Evolutionary conservation across 2,797 vertebrate genomes (phyloP).

Genomic region (Balearica regulorum): DNA sequence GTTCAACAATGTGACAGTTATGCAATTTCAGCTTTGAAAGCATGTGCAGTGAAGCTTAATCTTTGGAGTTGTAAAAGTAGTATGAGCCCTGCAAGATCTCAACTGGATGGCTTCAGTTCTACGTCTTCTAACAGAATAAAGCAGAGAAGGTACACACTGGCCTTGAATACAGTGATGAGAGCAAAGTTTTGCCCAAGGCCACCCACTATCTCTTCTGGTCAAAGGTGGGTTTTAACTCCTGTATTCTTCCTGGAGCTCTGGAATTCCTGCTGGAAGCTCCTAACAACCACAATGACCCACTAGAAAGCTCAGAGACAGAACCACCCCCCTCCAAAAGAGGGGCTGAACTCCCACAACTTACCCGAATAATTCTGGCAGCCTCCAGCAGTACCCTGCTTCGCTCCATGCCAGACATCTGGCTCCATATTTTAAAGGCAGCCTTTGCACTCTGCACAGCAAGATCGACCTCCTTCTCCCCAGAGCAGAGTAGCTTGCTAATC

Average conservation of each 20-base stretch:
- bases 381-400: conserved; percentile 86
- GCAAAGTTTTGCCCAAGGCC: background rate
- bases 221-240: background rate
- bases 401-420: conserved; percentile 88
- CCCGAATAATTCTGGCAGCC: conserved; percentile 93
- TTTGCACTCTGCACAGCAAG: conserved; percentile 87
- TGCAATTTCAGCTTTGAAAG: background rate
- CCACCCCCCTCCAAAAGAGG: background rate
- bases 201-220: background rate
- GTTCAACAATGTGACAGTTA: background rate
- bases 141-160: background rate
- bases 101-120: background rate
- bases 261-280: background rate
- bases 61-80: background rate
- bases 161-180: background rate
- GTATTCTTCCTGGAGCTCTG: background rate
- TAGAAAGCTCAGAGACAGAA: background rate
- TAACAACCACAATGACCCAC: background rate
- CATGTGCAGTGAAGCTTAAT: background rate
- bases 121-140: background rate
- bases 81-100: background rate
- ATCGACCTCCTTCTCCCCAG: conserved; percentile 87
- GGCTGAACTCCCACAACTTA: conserved; percentile 13
- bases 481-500: conserved; percentile 84
- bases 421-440: conserved; percentile 87